Evolutionary conservation across 2,888 invertebrate species (phyloP).

Genomic region (Mayetiola destructor): DNA sequence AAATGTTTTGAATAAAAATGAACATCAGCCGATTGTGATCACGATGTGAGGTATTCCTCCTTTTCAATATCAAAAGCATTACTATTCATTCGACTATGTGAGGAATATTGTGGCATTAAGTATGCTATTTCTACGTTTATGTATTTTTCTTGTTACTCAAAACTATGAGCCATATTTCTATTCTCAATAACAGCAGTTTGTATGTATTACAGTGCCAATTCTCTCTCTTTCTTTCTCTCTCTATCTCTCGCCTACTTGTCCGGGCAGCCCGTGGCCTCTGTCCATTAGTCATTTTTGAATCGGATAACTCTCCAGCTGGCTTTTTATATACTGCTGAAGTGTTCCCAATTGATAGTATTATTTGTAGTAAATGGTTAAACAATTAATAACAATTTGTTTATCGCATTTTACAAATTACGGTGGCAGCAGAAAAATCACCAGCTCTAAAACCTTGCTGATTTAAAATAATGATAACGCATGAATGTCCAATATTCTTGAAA

Average conservation of each 20-base stretch:
- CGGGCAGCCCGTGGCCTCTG: too few species aligned
- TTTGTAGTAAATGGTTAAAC: not conserved
- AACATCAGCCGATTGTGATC: too few species aligned
- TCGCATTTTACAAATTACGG: conserved; percentile 9
- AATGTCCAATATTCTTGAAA: too few species aligned
- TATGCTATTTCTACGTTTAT: not conserved
- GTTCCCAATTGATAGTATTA: not conserved
- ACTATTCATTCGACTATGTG: too few species aligned
- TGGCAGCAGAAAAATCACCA: not conserved
- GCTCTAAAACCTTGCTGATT: not conserved
- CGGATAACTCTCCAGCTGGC: not conserved
- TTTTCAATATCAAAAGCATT: too few species aligned
- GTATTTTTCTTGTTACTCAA: conserved; percentile 6
- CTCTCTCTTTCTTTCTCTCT: not conserved
- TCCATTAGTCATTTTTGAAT: not conserved
- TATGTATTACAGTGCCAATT: too few species aligned
- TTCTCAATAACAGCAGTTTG: too few species aligned
- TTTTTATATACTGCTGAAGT: not conserved
- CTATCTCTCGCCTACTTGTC: not conserved
- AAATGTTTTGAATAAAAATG: too few species aligned
- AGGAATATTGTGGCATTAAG: not conserved
- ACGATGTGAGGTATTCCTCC: too few species aligned
- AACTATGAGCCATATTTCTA: too few species aligned
- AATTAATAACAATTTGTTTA: conserved; percentile 11
- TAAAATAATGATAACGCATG: not conserved